Percentiles rank a stretch among this genome's conserved stretches.
These are phyloP conservation scores for Horisme vitalbata DNA, from an alignment of 2,888 invertebrate species.

Conservation along the genomic window DNA sequence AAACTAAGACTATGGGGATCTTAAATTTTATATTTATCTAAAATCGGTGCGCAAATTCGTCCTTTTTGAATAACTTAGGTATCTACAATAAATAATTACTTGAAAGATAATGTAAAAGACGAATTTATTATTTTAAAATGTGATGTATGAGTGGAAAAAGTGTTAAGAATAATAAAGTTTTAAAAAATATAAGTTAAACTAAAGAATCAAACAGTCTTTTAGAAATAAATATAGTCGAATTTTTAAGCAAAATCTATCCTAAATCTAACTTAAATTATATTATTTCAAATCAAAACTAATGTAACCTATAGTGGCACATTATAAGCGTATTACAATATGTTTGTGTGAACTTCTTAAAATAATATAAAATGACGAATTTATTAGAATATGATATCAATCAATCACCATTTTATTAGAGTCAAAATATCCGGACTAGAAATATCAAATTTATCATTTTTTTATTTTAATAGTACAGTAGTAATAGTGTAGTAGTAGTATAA, in stretches of 20 bases:
- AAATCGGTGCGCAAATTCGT: slow-evolving; percentile 73
- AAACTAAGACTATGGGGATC: slow-evolving; percentile 9
- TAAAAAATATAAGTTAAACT: not conserved
- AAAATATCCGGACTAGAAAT: not conserved
- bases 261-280: slow-evolving; percentile 9
- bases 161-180: not conserved
- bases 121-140: not conserved
- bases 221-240: slow-evolving; percentile 1
- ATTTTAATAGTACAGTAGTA: too few species aligned
- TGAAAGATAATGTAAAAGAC: not conserved
- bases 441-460: too few species aligned
- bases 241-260: not conserved
- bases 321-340: slow-evolving; percentile 29
- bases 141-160: slow-evolving; percentile 24
- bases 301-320: slow-evolving; percentile 30
- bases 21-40: slow-evolving; percentile 29
- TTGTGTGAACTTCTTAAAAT: too few species aligned
- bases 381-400: too few species aligned
- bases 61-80: slow-evolving; percentile 48
- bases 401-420: too few species aligned
- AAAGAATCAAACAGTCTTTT: not conserved
- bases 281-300: slow-evolving; percentile 6
- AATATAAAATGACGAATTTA: too few species aligned
- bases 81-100: slow-evolving; percentile 15
- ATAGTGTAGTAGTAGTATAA: too few species aligned